A percentile compares a stretch with the other conserved stretches of the same genome.
Conservation (phyloP, 2,888 invertebrate genomes). For the Acleris emargana region DNA sequence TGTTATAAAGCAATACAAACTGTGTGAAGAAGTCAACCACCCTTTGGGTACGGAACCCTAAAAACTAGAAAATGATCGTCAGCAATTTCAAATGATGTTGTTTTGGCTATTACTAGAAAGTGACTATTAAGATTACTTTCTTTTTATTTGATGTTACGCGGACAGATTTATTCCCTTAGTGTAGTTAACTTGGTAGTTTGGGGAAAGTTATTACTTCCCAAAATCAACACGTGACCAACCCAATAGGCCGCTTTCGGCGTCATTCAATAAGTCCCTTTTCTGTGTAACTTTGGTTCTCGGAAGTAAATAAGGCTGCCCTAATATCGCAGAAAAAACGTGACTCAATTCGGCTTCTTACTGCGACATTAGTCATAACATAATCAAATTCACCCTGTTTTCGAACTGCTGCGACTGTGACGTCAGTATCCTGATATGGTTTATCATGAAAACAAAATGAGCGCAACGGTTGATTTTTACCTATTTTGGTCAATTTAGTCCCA, state of each 20-base stretch:
- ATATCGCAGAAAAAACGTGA: conserved; percentile 31
- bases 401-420: conserved; percentile 14
- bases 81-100: not conserved
- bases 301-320: conserved; percentile 20
- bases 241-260: conserved; percentile 3
- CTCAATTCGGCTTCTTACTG: conserved; percentile 20
- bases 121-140: conserved; percentile 18
- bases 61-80: not conserved
- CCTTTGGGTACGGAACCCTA: too few relatives aligned
- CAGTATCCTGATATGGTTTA: conserved; percentile 14
- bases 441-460: not conserved
- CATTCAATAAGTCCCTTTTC: conserved; percentile 8
- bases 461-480: not conserved
- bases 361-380: conserved; percentile 11
- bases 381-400: conserved; percentile 7
- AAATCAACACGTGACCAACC: conserved; percentile 17
- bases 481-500: too few relatives aligned
- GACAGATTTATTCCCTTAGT: not conserved
- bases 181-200: not conserved
- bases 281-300: conserved; percentile 6
- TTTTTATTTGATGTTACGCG: conserved; percentile 16
- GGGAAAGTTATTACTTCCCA: conserved; percentile 12
- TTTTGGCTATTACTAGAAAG: conserved; percentile 15
- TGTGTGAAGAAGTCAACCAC: too few relatives aligned
- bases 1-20: too few relatives aligned